Conservation (phyloP, 2,113 vertebrate genomes). For the Pao palembangensis region DNA sequence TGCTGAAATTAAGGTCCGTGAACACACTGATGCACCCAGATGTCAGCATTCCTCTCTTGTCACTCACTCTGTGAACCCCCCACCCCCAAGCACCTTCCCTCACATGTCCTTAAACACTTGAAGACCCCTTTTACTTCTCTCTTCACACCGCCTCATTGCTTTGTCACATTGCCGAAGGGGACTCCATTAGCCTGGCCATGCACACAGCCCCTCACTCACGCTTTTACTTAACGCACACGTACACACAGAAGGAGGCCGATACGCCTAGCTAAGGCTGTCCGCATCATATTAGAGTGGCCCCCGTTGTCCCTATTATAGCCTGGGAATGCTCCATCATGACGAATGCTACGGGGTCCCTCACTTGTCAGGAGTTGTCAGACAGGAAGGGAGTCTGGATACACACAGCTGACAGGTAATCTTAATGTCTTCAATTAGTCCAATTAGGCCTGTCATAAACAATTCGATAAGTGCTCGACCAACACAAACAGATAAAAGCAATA, state of each 20-base stretch:
- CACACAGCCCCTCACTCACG: slow-evolving; percentile 82
- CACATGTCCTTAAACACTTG: slow-evolving; percentile 91
- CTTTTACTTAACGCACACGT: slow-evolving; percentile 60
- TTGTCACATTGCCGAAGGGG: slow-evolving; percentile 92
- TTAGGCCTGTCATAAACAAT: slow-evolving; percentile 99
- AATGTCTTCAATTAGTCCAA: slow-evolving; percentile 99
- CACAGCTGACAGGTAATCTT: slow-evolving; percentile 99
- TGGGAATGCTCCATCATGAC: slow-evolving; percentile 93
- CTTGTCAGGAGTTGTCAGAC: slow-evolving; percentile 99
- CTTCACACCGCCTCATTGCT: slow-evolving; percentile 88
- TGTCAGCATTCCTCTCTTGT: slow-evolving; percentile 65
- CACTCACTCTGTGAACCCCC: slow-evolving; percentile 71
- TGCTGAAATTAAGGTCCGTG: too few species aligned
- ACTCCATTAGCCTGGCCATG: slow-evolving; percentile 89
- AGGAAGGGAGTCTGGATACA: slow-evolving; percentile 93
- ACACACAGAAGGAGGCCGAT: slow-evolving; percentile 82
- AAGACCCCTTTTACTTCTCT: slow-evolving; percentile 85
- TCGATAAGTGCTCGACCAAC: slow-evolving; percentile 93
- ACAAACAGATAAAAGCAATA: slow-evolving; percentile 95
- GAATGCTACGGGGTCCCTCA: slow-evolving; percentile 96
- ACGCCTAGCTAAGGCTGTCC: slow-evolving; percentile 89
- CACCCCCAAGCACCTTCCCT: slow-evolving; percentile 78
- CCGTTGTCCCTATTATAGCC: slow-evolving; percentile 94
- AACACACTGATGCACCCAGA: slow-evolving; percentile 41
- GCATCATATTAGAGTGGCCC: slow-evolving; percentile 97